Conservation (phyloP, 2,797 vertebrate genomes). For the Phoeniculus purpureus region DNA sequence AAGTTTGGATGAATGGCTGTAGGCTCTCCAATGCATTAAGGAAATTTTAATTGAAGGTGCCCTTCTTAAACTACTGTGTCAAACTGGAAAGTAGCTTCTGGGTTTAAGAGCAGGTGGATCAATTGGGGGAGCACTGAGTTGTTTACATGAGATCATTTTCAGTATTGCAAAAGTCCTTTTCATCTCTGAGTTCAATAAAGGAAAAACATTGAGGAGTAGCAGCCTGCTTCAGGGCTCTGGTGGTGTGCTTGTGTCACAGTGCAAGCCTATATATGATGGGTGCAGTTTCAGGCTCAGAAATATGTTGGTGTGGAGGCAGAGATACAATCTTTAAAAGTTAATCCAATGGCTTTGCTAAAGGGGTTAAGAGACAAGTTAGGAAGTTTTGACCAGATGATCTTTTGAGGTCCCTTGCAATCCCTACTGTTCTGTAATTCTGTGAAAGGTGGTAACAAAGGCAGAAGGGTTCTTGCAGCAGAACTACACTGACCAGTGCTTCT, state of each 20-base stretch:
- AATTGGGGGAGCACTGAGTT: not conserved
- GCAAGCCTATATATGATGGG: not conserved
- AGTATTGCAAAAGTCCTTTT: not conserved
- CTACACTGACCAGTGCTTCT: not conserved
- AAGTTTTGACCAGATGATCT: not conserved
- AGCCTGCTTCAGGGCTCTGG: not conserved
- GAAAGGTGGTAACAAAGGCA: not conserved
- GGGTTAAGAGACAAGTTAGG: not conserved
- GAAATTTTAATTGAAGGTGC: not conserved
- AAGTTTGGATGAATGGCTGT: no score
- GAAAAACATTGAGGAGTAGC: not conserved
- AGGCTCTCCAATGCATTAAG: fast-evolving
- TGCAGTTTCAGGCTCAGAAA: not conserved
- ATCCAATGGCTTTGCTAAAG: not conserved
- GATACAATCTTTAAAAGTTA: not conserved
- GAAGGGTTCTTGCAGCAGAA: not conserved
- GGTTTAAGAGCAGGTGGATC: not conserved
- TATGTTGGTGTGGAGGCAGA: not conserved
- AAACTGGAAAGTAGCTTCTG: not conserved
- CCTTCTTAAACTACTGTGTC: not conserved
- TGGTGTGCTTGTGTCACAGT: not conserved
- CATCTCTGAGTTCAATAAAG: not conserved
- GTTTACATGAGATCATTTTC: not conserved
- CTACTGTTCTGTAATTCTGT: no score
- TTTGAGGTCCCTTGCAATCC: no score